Evolutionary conservation across 2,888 invertebrate genomes (phyloP).

Genomic region (Seladonia tumulorum): DNA sequence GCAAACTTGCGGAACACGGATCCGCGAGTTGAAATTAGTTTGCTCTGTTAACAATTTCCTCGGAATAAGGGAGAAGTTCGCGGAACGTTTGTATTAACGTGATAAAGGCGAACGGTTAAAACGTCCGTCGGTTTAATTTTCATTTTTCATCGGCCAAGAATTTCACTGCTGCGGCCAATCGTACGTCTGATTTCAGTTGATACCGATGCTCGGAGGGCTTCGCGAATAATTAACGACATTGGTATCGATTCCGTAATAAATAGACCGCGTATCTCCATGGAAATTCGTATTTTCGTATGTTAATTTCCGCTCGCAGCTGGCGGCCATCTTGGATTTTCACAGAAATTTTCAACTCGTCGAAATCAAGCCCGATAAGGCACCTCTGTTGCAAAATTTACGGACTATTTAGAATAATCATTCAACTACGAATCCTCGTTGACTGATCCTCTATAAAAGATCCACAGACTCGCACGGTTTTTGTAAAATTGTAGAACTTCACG

Average conservation of each 20-base stretch:
- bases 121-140: neutral
- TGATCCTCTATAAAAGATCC: neutral
- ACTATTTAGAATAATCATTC: neutral
- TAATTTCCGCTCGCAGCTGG: neutral
- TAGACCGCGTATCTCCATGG: neutral
- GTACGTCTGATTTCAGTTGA: neutral
- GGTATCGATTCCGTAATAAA: neutral
- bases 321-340: neutral
- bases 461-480: neutral
- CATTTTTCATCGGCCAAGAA: neutral
- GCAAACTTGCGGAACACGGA: neutral
- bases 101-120: neutral
- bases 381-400: neutral
- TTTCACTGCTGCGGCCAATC: neutral
- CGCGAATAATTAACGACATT: neutral
- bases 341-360: neutral
- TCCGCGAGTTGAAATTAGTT: conserved; percentile 5
- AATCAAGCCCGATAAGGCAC: neutral
- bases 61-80: neutral
- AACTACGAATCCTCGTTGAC: neutral
- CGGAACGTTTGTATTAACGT: neutral
- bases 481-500: no score
- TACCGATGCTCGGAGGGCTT: neutral
- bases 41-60: conserved; percentile 21
- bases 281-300: neutral